phyloP scores from a whole-genome alignment of 1,140 invertebrate species.

The Apis laboriosa region DNA sequence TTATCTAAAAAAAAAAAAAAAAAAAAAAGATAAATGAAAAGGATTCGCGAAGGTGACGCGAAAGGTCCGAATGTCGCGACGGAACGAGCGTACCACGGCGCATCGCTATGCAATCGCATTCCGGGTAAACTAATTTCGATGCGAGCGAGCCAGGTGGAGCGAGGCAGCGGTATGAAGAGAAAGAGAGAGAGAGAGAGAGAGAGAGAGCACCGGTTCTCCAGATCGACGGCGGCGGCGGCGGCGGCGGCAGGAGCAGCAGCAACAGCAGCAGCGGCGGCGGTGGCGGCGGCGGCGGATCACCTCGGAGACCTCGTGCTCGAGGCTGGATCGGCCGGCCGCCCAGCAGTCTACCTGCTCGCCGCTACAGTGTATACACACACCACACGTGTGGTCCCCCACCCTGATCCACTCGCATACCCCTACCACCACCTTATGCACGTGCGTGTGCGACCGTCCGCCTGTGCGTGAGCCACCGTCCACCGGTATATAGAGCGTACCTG shows the following conservation, averaged over 20 bases:
- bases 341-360: conserved; percentile 78
- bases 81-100: not conserved
- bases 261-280: too few species aligned
- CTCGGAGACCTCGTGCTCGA: conserved; percentile 53
- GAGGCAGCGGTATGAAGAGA: not conserved
- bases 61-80: conserved; percentile 12
- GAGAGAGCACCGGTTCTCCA: conserved; percentile 51
- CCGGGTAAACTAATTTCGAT: conserved; percentile 46
- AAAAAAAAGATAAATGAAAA: too few species aligned
- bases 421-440: conserved; percentile 49
- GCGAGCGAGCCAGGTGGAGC: conserved; percentile 28
- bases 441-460: conserved; percentile 51
- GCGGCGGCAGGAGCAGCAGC: conserved; percentile 24
- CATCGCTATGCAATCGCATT: conserved; percentile 39
- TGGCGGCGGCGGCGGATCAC: conserved; percentile 37
- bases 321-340: conserved; percentile 67
- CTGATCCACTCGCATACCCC: conserved; percentile 40
- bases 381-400: conserved; percentile 70
- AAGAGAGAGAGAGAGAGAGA: not conserved
- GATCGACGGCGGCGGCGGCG: conserved; percentile 53
- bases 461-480: conserved; percentile 57
- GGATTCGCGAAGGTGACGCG: not conserved
- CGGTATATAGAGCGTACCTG: conserved; percentile 70
- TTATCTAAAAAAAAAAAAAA: too few species aligned
- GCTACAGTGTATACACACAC: conserved; percentile 64